Evolutionary conservation across 2,797 vertebrate genomes (phyloP).

Genomic region (Premnoplex brunnescens): DNA sequence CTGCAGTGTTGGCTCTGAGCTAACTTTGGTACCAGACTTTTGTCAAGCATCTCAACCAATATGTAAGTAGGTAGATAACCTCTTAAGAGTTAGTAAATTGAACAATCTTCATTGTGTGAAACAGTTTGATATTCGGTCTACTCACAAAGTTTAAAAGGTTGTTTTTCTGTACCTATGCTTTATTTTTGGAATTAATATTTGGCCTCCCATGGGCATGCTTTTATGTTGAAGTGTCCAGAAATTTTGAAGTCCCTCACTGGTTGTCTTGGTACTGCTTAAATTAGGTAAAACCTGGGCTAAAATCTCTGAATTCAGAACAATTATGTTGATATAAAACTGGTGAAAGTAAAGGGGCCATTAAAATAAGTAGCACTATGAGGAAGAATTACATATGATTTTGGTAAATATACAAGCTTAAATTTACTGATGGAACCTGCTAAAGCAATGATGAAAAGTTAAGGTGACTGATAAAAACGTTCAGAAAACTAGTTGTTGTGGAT

Average conservation of each 20-base stretch:
- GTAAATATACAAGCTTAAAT: not conserved
- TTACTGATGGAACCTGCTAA: not conserved
- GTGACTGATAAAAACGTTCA: not conserved
- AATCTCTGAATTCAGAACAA: not conserved
- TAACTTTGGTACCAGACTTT: not conserved
- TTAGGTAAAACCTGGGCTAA: not conserved
- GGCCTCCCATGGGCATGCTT: not conserved
- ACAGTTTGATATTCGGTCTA: not conserved
- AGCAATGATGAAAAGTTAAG: not conserved
- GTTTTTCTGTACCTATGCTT: not conserved
- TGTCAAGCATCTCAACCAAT: not conserved
- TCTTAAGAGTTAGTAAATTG: not conserved
- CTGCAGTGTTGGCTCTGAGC: not conserved
- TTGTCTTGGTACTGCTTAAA: not conserved
- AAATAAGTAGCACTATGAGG: not conserved
- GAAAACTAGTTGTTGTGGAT: not conserved
- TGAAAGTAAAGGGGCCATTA: not conserved
- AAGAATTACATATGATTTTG: fast-evolving
- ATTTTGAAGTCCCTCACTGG: not conserved
- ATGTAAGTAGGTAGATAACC: not conserved
- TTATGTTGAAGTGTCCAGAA: not conserved
- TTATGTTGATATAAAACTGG: not conserved
- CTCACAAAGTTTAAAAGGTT: not conserved
- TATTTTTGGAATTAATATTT: not conserved
- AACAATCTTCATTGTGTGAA: not conserved